Percentiles rank a stretch among this genome's conserved stretches.
These are phyloP conservation scores for Lipophrys pholis DNA, from an alignment of 2,113 vertebrate genomes.

Conservation along the genomic window DNA sequence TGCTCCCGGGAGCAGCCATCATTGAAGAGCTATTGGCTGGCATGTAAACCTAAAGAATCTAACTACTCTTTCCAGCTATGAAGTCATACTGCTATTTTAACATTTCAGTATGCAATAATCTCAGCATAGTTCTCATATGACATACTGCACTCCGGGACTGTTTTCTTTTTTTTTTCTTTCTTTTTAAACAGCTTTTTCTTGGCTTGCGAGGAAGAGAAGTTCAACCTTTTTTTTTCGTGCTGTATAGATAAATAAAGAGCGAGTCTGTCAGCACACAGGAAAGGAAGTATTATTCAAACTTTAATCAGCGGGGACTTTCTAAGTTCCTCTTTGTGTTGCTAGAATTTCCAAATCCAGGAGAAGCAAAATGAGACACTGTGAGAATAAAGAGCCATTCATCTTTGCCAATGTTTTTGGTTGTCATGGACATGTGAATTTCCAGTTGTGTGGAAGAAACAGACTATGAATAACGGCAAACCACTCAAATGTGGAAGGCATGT, in stretches of 20 bases:
- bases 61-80: constrained; percentile 38
- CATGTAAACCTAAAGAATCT: constrained; percentile 45
- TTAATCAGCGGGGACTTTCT: constrained; percentile 49
- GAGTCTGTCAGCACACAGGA: constrained; percentile 3
- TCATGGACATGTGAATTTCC: constrained; percentile 8
- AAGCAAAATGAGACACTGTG: constrained; percentile 20
- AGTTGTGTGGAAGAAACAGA: background rate
- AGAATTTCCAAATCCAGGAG: constrained; percentile 40
- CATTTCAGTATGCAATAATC: constrained; percentile 32
- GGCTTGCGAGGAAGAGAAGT: constrained; percentile 7
- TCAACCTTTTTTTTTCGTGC: constrained; percentile 1
- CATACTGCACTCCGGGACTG: background rate
- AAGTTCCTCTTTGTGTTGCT: constrained; percentile 30
- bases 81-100: constrained; percentile 49
- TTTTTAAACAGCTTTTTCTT: constrained; percentile 14
- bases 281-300: constrained; percentile 23
- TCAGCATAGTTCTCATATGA: constrained; percentile 40
- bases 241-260: constrained; percentile 28
- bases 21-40: constrained; percentile 39
- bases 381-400: constrained; percentile 16
- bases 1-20: constrained; percentile 18
- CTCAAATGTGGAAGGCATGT: background rate
- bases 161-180: too few species aligned
- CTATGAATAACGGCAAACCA: background rate
- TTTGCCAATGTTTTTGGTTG: background rate